These are phyloP conservation scores for Epizoanthus fatuus DNA, from an alignment of 92 coral and sea anemone species.

Conservation along the genomic window DNA sequence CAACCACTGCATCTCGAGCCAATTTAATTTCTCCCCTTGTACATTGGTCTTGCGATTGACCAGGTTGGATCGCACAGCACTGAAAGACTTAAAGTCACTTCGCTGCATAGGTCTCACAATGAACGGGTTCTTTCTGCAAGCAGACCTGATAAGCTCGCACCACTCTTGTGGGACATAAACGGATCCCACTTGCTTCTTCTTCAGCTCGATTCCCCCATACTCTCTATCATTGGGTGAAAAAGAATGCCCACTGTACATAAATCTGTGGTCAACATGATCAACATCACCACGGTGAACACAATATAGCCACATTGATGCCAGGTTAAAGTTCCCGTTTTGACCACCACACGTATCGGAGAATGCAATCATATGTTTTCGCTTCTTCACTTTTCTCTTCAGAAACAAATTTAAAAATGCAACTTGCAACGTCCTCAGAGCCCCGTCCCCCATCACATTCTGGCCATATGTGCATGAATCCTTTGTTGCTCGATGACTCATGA, in stretches of 20 bases:
- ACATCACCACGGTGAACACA: constrained; percentile 7
- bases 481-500: constrained; percentile 43
- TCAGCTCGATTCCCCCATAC: constrained; percentile 41
- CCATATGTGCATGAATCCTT: constrained; percentile 58
- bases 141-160: constrained; percentile 51
- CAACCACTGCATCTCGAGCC: constrained; percentile 52
- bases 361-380: constrained; percentile 43
- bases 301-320: constrained; percentile 51
- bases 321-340: constrained; percentile 45
- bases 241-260: constrained; percentile 60
- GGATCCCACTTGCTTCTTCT: background rate
- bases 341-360: constrained; percentile 52
- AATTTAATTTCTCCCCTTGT: constrained; percentile 34
- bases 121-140: constrained; percentile 44
- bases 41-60: constrained; percentile 48
- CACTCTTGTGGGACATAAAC: constrained; percentile 43
- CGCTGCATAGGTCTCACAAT: constrained; percentile 47
- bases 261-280: constrained; percentile 43
- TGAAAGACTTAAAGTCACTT: constrained; percentile 55
- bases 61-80: constrained; percentile 35
- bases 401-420: constrained; percentile 39
- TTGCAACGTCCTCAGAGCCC: constrained; percentile 53
- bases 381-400: constrained; percentile 39
- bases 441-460: constrained; percentile 54
- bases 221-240: constrained; percentile 57